Evolutionary conservation across 2,797 vertebrate species (phyloP), one percentile per base, ranked within the genome.

Genomic region (Gobio occitaniae): DNA sequence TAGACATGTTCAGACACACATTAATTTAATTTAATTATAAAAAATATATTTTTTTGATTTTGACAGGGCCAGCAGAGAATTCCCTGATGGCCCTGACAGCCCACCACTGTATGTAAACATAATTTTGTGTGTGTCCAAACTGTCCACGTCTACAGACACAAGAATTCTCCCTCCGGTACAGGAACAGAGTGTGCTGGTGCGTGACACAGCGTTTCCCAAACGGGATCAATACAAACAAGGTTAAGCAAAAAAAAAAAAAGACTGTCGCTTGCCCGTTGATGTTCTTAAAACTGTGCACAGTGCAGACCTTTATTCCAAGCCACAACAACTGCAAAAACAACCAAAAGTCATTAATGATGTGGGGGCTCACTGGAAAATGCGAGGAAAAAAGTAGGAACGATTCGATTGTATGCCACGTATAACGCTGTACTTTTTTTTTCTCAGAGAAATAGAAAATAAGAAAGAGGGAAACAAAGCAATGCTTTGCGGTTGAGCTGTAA

Each of bases 251-350:
- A 84, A 32, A 61, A 15, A 50, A 32, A 61, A 15, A 50, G n/a
- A 74, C 63, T 63, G 15, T 44, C 19, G 15, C n/a, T 25, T 36
- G 32, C 29, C 36, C 17, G 8, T 82, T 70, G 32, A 29, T 29
- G 59, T 72, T 65, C 85, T 80, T 66, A 72, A 76, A 80, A 38
- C 47, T 71, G 16, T 75, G 56, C 77, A 66, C 66, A 32, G 8
- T 69, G 78, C 78, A 71, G 63, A 84, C 48, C 66, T 78, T 21
- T 82, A 32, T 47, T 77, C 13, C 41, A 82, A 81, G 78, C 78
- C 86, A 87, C 82, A 84, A 74, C 75, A 61, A 79, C 63, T 81
- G n/a, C 47, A 80, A 69, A 80, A 80, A 69, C 69, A 63, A 69
- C 65, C 32, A 38, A 36, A 54, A 78, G 54, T 63, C 44, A 72